Evolutionary conservation across 2,113 vertebrate species (phyloP).

Genomic region (Desmodus rotundus): DNA sequence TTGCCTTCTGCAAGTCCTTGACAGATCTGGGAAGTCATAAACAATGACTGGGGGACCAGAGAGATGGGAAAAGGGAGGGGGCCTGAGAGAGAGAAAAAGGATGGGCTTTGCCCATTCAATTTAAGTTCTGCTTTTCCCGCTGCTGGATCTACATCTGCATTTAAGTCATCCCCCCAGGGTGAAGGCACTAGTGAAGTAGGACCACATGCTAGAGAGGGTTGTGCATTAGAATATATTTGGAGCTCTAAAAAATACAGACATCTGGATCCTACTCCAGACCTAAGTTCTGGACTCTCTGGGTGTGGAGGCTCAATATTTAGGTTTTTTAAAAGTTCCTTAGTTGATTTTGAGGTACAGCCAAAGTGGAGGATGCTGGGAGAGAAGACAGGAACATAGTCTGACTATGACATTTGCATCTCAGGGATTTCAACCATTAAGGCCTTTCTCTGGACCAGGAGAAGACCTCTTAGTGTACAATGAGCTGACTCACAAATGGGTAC

Average conservation of each 20-base stretch:
- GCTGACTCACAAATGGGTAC: background rate
- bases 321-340: background rate
- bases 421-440: background rate
- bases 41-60: background rate
- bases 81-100: background rate
- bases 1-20: background rate
- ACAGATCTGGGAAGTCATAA: background rate
- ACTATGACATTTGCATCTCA: background rate
- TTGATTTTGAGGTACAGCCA: background rate
- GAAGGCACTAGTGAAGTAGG: background rate
- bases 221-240: background rate
- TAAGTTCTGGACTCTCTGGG: background rate
- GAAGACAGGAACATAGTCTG: background rate
- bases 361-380: background rate
- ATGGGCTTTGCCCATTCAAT: background rate
- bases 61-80: too few species aligned
- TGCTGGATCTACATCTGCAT: too few species aligned
- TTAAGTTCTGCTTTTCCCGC: background rate
- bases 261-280: background rate
- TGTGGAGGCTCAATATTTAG: background rate
- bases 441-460: background rate
- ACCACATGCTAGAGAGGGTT: background rate
- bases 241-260: background rate
- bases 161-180: background rate
- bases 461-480: background rate